Evolutionary conservation across 2,797 vertebrate genomes (phyloP), one percentile per base, ranked within the genome.

Genomic region (Pterois miles): DNA sequence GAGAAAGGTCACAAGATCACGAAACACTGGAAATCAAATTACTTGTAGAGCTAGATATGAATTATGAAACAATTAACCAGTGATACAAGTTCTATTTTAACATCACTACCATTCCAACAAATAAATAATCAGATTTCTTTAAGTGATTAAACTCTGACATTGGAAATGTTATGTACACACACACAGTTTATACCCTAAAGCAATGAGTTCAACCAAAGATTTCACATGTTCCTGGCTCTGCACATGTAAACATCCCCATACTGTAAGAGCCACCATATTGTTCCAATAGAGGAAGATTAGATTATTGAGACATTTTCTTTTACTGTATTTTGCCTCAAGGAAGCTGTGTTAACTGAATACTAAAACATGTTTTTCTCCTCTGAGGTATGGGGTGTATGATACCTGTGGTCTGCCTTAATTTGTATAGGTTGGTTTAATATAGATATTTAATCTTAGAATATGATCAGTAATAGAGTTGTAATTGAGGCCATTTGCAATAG

Each of bases 271-370:
- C 36, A 3, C 56, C 76, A 84, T 81, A 65, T 78, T 89, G 72
- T 86, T 84, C 46, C 53, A 85, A 27, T 84, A 75, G 20, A 78
- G 50, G 23, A 40, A 77, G 46, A 90, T 88, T 85, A 75, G 40
- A 85, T 88, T 85, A 80, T 74, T 70, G 34, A 79, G 80, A 67
- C 62, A 60, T 69, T 78, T 75, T 59, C 31, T 63, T 85, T 72
- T 48, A 74, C 70, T 66, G 8, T 53, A 57, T 52, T 74, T 79
- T 63, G 66, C 84, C 69, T 80, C 3, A 6, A 68, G 78, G 67
- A 34, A 72, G 60, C 56, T 60, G 43, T 25, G 65, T 63, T 22
- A 62, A 60, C 29, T 43, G 25, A 69, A 82, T 22, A 54, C 3
- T 33, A 74, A 71, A 78, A 74, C 36, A 67, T 81, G 58, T 67